Percentiles rank a stretch among this genome's conserved stretches.
These are phyloP conservation scores for Orchestia grillus DNA, from an alignment of 1,140 invertebrate genomes.

Conservation along the genomic window DNA sequence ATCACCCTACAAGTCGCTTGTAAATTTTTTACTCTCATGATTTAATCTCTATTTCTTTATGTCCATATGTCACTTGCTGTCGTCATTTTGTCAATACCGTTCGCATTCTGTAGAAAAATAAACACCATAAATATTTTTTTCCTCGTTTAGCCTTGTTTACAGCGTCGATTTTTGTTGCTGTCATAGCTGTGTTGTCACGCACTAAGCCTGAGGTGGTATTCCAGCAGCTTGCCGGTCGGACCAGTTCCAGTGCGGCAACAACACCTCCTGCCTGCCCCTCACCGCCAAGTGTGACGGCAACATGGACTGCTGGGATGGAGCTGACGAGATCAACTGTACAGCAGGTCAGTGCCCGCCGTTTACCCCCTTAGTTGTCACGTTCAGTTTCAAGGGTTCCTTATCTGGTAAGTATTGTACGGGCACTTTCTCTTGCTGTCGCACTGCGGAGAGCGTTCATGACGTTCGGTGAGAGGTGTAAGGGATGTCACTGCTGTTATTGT, in stretches of 20 bases:
- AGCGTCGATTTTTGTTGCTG: background rate
- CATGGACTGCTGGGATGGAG: conserved; percentile 84
- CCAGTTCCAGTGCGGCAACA: conserved; percentile 83
- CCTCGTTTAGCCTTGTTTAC: background rate
- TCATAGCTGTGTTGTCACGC: background rate
- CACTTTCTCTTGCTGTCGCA: background rate
- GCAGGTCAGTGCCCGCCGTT: conserved; percentile 73
- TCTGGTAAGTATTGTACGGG: background rate
- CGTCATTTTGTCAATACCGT: background rate
- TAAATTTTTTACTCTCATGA: background rate
- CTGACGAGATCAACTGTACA: conserved; percentile 83
- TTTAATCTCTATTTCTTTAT: too few species aligned
- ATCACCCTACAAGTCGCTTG: background rate
- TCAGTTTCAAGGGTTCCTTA: background rate
- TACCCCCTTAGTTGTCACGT: background rate
- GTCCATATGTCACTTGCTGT: background rate
- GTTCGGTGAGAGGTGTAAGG: background rate
- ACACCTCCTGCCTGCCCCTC: conserved; percentile 81
- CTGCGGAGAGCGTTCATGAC: background rate
- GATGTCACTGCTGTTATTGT: background rate
- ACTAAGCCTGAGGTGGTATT: background rate
- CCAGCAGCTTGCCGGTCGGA: conserved; percentile 78
- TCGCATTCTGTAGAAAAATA: background rate
- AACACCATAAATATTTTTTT: background rate
- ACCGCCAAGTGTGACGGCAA: conserved; percentile 82